A percentile compares a stretch with the other conserved stretches of the same genome.
These are phyloP conservation scores for Azemiops feae DNA, from an alignment of 2,113 vertebrate species.

Conservation along the genomic window DNA sequence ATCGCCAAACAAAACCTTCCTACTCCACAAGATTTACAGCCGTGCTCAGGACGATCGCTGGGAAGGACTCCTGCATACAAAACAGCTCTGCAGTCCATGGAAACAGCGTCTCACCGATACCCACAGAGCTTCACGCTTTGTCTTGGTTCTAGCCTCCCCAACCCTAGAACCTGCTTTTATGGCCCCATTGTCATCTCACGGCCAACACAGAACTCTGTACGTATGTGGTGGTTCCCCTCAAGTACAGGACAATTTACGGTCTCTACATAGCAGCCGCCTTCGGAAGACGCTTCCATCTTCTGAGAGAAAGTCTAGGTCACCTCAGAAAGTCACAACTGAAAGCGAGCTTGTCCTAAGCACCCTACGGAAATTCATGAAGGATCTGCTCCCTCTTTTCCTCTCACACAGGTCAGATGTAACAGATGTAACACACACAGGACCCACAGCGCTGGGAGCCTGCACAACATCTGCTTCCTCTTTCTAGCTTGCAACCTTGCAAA, in stretches of 20 bases:
- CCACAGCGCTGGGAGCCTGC: neutral
- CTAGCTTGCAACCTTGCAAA: neutral
- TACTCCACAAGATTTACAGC: neutral
- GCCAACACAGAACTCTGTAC: neutral
- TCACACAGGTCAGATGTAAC: neutral
- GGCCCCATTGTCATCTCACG: rapidly evolving
- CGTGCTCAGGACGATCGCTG: neutral
- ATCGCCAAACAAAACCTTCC: neutral
- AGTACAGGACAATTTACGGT: neutral
- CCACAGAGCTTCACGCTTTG: neutral
- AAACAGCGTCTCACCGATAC: neutral
- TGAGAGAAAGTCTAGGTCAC: neutral
- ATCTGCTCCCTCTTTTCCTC: neutral
- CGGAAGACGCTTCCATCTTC: neutral
- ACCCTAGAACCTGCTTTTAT: neutral
- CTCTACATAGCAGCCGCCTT: neutral
- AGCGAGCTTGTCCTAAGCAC: neutral
- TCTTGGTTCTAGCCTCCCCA: neutral
- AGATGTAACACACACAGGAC: neutral
- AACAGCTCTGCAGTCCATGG: neutral
- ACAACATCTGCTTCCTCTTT: neutral
- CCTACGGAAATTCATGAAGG: too few species aligned
- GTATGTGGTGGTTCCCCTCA: neutral
- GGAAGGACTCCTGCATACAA: too few species aligned
- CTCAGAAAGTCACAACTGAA: too few species aligned